Conservation (phyloP, 2,113 vertebrate species). For the Sprattus sprattus region DNA sequence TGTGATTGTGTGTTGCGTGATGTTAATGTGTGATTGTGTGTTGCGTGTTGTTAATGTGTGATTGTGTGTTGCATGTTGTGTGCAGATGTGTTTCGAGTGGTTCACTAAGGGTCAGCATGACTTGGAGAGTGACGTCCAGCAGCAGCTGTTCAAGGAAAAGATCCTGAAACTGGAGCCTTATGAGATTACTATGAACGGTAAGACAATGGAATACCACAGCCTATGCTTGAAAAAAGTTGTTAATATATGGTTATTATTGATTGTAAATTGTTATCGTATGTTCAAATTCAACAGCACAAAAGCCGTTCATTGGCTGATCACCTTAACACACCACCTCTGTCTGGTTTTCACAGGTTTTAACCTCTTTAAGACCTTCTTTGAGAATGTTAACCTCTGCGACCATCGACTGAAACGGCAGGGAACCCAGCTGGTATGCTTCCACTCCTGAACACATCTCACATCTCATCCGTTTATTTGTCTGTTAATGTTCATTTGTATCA, state of each 20-base stretch:
- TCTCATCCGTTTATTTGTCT: neutral
- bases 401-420: constrained; percentile 97
- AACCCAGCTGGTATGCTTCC: constrained; percentile 86
- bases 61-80: neutral
- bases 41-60: neutral
- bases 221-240: too few species aligned
- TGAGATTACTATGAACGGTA: constrained; percentile 99
- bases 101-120: constrained; percentile 98
- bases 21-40: too few species aligned
- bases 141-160: constrained; percentile 98
- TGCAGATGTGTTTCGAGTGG: constrained; percentile 98
- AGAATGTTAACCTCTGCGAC: constrained; percentile 97
- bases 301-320: neutral
- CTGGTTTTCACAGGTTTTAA: constrained; percentile 96
- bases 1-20: too few species aligned
- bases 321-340: too few species aligned
- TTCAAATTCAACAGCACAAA: too few species aligned
- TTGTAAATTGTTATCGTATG: too few species aligned
- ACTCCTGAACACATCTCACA: neutral
- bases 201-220: constrained; percentile 32
- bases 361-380: constrained; percentile 99
- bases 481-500: neutral
- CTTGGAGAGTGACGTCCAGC: constrained; percentile 95
- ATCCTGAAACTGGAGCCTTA: constrained; percentile 96
- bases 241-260: too few species aligned